phyloP scores from a whole-genome alignment of 2,888 invertebrate species.

The Plebejus melissa region DNA sequence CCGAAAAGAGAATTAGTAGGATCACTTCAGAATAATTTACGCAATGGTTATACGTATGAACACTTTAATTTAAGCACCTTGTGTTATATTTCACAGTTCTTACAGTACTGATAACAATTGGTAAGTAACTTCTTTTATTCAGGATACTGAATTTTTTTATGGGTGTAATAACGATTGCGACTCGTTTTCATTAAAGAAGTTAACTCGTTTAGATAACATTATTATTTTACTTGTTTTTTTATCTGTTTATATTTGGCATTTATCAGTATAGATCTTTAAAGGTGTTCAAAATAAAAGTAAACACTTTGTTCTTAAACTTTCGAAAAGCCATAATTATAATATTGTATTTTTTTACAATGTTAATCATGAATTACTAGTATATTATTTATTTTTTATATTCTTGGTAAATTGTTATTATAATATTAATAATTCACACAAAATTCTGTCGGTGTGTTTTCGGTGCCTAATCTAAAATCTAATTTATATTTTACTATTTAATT shows the following conservation, averaged over 20 bases:
- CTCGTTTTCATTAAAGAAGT: not conserved
- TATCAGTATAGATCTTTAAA: not conserved
- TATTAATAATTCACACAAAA: too few species aligned
- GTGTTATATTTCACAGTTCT: not conserved
- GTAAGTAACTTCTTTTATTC: not conserved
- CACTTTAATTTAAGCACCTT: not conserved
- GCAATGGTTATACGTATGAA: not conserved
- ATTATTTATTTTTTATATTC: too few species aligned
- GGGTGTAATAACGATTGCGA: not conserved
- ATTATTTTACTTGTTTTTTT: not conserved
- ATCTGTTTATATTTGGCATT: not conserved
- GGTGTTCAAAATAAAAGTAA: too few species aligned
- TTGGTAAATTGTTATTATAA: too few species aligned
- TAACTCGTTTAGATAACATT: constrained; percentile 8
- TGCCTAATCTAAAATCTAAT: too few species aligned
- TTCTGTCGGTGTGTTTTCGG: too few species aligned
- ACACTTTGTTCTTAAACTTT: too few species aligned
- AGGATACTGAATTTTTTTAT: not conserved
- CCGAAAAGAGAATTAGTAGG: not conserved
- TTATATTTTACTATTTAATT: too few species aligned
- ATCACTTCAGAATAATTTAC: not conserved
- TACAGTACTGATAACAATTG: not conserved
- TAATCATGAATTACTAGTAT: too few species aligned
- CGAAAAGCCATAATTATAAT: too few species aligned
- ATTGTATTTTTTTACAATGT: too few species aligned